A percentile compares a stretch with the other conserved stretches of the same genome.
Conservation (phyloP, 2,797 vertebrate species). For the Allobates femoralis region DNA sequence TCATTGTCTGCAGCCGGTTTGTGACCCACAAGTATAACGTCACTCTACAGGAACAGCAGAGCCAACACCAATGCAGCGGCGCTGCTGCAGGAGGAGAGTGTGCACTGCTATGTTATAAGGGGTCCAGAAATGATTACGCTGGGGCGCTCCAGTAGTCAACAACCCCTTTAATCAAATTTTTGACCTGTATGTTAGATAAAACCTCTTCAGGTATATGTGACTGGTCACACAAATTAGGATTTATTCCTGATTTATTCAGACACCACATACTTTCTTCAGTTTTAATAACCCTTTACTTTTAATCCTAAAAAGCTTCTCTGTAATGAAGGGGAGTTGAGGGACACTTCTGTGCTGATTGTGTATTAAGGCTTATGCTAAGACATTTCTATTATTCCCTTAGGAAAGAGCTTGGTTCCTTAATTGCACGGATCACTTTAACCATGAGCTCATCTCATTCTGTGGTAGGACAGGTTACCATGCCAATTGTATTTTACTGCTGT, state of each 20-base stretch:
- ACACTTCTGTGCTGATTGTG: slow-evolving; percentile 28
- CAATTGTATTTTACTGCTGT: slow-evolving; percentile 28
- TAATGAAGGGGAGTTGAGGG: slow-evolving; percentile 49
- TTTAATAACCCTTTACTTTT: slow-evolving; percentile 15
- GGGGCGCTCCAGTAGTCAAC: too few relatives aligned
- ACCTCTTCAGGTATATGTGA: background rate
- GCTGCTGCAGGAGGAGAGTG: too few relatives aligned
- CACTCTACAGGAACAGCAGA: too few relatives aligned
- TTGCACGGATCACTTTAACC: slow-evolving; percentile 61
- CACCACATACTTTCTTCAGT: background rate
- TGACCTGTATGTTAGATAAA: background rate
- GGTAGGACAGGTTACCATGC: slow-evolving; percentile 55
- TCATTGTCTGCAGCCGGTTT: too few relatives aligned
- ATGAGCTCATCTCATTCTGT: slow-evolving; percentile 61
- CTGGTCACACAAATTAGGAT: background rate
- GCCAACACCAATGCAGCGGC: too few relatives aligned
- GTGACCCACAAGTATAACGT: too few relatives aligned
- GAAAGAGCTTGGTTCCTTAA: slow-evolving; percentile 55
- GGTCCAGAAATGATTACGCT: too few relatives aligned
- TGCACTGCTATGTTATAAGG: too few relatives aligned
- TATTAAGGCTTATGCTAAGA: slow-evolving; percentile 43
- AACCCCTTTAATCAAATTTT: too few relatives aligned
- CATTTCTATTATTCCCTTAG: slow-evolving; percentile 57
- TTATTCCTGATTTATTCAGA: background rate
- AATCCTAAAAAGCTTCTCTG: slow-evolving; percentile 7